A percentile compares a stretch with the other conserved stretches of the same genome.
phyloP scores from a whole-genome alignment of 2,888 invertebrate species.

The Chydorus sphaericus region DNA sequence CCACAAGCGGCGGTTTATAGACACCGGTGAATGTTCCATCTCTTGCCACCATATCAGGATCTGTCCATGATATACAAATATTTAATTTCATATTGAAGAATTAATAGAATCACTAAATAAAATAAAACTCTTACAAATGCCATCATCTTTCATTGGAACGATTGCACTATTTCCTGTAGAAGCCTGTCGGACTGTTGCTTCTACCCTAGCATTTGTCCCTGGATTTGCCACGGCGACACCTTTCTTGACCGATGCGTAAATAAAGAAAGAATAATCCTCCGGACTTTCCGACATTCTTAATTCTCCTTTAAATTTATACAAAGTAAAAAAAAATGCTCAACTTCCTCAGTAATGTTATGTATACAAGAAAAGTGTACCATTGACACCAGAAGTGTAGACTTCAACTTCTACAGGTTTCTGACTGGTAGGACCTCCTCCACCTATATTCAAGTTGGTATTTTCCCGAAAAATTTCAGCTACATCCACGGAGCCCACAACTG shows the following conservation, averaged over 20 bases:
- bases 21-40: background rate
- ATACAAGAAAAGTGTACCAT: background rate
- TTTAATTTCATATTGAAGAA: too few relatives aligned
- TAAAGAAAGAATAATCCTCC: background rate
- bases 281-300: background rate
- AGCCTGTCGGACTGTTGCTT: background rate
- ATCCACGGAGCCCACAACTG: background rate
- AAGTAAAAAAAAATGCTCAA: background rate
- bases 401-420: background rate
- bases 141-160: background rate
- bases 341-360: background rate
- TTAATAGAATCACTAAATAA: too few relatives aligned
- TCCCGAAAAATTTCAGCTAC: background rate
- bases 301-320: background rate
- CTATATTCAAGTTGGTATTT: background rate
- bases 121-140: background rate
- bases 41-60: background rate
- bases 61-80: background rate
- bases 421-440: slow-evolving; percentile 1
- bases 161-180: background rate
- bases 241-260: background rate
- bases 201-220: background rate
- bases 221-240: background rate
- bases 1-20: background rate
- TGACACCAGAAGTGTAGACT: background rate